These are phyloP conservation scores for Gobius niger DNA, from an alignment of 2,113 vertebrate species.

Conservation along the genomic window DNA sequence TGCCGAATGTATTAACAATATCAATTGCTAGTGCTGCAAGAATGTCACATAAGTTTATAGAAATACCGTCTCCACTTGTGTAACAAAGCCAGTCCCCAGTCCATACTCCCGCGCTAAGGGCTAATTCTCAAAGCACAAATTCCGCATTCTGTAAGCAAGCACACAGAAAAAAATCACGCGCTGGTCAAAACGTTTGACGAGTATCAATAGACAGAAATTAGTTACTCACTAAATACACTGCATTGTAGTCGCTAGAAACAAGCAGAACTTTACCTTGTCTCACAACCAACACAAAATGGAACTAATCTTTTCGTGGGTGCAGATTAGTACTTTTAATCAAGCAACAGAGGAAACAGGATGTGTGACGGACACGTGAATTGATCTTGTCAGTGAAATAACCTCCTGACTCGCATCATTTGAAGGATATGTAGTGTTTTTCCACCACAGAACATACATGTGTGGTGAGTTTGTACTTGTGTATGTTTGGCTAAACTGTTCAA, in stretches of 20 bases:
- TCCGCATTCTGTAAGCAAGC: no score
- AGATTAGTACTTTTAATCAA: constrained; percentile 31
- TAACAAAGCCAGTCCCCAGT: no score
- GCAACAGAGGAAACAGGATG: constrained; percentile 53
- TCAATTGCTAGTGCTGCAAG: background rate
- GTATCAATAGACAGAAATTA: background rate
- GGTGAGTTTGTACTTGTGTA: constrained; percentile 8
- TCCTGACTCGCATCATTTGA: constrained; percentile 41
- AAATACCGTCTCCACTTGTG: no score
- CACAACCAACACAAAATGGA: background rate
- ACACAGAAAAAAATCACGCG: no score
- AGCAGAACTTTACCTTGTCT: constrained; percentile 1
- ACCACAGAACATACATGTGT: constrained; percentile 11
- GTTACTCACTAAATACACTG: background rate
- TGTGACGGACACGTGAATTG: constrained; percentile 41
- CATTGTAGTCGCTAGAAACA: background rate
- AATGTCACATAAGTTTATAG: no score
- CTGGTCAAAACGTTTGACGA: no score
- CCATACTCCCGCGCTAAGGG: no score
- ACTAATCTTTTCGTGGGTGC: constrained; percentile 8
- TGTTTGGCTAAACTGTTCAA: background rate
- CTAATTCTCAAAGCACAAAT: no score
- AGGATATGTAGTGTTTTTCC: constrained; percentile 9
- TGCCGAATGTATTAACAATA: background rate
- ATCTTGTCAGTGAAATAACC: constrained; percentile 43